phyloP scores from a whole-genome alignment of 1,140 invertebrate genomes.

The Meloidogyne exigua region DNA sequence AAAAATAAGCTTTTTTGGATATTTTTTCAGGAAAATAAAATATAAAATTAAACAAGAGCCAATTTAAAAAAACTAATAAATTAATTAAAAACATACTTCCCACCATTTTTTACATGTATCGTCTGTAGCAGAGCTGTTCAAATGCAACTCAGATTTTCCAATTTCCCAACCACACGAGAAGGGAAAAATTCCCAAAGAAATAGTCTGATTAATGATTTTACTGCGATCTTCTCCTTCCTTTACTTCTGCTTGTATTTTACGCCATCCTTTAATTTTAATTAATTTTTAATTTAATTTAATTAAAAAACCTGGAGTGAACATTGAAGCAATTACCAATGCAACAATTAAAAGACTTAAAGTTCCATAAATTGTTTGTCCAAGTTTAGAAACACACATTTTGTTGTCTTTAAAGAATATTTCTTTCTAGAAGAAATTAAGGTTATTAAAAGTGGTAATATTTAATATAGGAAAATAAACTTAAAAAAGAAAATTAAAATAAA shows the following conservation, averaged over 20 bases:
- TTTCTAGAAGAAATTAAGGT: background rate
- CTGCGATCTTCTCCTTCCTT: background rate
- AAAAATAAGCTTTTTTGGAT: too few relatives aligned
- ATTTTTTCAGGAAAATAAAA: too few relatives aligned
- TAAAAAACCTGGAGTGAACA: slow-evolving; percentile 15
- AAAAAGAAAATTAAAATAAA: too few relatives aligned
- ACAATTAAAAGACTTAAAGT: background rate
- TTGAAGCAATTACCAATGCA: background rate
- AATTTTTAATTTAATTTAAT: too few relatives aligned
- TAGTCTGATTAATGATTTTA: background rate
- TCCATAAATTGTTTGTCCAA: slow-evolving; percentile 3
- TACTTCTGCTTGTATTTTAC: slow-evolving; percentile 12
- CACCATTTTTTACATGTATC: background rate
- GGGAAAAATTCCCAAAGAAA: slow-evolving; percentile 9
- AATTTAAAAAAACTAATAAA: too few relatives aligned
- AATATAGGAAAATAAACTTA: too few relatives aligned
- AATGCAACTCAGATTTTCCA: background rate
- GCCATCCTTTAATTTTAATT: background rate
- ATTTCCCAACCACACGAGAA: slow-evolving; percentile 7
- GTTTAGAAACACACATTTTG: slow-evolving; percentile 8
- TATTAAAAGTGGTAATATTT: background rate
- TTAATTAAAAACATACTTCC: background rate
- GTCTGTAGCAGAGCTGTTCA: background rate
- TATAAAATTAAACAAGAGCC: too few relatives aligned
- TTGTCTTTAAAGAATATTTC: background rate